Base-by-base conservation (phyloP, 2,888 invertebrate species). In the Endomychus coccineus region DNA sequence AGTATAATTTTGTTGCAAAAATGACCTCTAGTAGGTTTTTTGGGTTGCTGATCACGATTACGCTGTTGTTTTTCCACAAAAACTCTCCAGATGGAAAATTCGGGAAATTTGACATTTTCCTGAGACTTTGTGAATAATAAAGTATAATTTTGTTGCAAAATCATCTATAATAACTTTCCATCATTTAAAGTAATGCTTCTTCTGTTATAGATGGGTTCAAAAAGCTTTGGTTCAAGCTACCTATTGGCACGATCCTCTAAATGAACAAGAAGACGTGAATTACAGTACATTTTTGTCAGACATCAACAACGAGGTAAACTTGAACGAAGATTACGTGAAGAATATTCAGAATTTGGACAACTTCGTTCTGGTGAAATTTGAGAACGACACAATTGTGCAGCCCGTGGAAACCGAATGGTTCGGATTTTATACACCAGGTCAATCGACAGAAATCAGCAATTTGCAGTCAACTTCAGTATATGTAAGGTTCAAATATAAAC, bases 191-290 rank as follows among this genome's bases (percentile, higher is more conserved):
- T n/a, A n/a, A n/a, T n/a, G n/a, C n/a, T n/a, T n/a, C n/a, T 19
- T 12, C 6, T 15, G n/a, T 27, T 68, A 9, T 59, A 88, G 88
- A 13, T 80, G 79, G 75, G 74, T 87, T 2, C 90, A 90, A 63
- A 60, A 76, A 12, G 66, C 68, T 2, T 65, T 90, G 2, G 85
- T 94, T 0, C 98, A 96, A 69, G 96, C 97, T 0, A 87, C 96
- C 17, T 99, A 95, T 62, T 99, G 98, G 98, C 97, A 99, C 62
- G 95, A 98, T 68, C 96, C 98, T 0, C 64, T 91, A 2, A 72
- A 87, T 53, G 90, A 91, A 62, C 71, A 73, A 0, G 69, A 71
- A 5, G 98, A 98, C 67, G 73, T 67, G 42, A 54, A 71, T 1
- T 74, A 75, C 37, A 94, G 92, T 59, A 73, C 84, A 14, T 98